These are phyloP conservation scores for Thymelicus acteon DNA, from an alignment of 2,888 invertebrate species.

Conservation along the genomic window DNA sequence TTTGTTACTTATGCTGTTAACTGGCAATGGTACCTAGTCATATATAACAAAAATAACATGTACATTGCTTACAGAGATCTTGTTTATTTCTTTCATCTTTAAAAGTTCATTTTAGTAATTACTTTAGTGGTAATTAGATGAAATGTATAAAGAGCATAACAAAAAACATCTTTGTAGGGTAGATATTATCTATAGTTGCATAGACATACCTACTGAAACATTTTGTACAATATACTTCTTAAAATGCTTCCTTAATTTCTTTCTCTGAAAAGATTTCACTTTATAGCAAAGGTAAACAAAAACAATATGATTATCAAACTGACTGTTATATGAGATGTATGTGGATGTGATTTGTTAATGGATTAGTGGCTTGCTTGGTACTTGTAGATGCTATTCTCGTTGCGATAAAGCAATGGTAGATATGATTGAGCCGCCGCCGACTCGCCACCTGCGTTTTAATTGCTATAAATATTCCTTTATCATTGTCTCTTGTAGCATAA, in stretches of 20 bases:
- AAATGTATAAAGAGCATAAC: conserved; percentile 19
- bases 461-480: conserved; percentile 25
- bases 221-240: background rate
- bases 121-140: conserved; percentile 12
- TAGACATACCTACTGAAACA: background rate
- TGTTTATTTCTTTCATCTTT: background rate
- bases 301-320: background rate
- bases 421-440: conserved; percentile 60
- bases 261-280: background rate
- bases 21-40: conserved; percentile 14
- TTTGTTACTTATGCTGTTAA: conserved; percentile 25
- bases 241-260: background rate
- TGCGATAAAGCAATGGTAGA: conserved; percentile 47
- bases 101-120: conserved; percentile 6
- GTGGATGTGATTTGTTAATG: too few species aligned
- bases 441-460: conserved; percentile 48
- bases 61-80: conserved; percentile 10
- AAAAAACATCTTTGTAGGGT: background rate
- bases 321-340: too few species aligned
- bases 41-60: conserved; percentile 6
- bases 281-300: background rate
- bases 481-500: conserved; percentile 12
- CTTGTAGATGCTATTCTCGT: conserved; percentile 57
- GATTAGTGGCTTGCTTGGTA: background rate
- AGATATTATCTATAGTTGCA: conserved; percentile 7